Percentiles rank a stretch among this genome's conserved stretches.
Evolutionary conservation across 2,797 vertebrate genomes (phyloP).

Genomic region (Muscicapa striata): DNA sequence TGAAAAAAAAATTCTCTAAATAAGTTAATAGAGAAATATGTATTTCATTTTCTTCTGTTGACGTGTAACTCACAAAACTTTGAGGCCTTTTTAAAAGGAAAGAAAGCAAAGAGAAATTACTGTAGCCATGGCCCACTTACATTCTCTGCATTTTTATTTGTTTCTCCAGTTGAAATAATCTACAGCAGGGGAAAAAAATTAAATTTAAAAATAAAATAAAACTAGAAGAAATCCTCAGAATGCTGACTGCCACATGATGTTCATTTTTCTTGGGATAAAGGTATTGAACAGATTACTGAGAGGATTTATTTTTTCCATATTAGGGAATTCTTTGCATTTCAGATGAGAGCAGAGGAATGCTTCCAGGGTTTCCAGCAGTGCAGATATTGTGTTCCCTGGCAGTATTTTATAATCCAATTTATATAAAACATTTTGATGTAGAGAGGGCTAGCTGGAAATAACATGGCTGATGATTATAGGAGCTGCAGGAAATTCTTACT

Average conservation of each 20-base stretch:
- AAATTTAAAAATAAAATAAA: not conserved
- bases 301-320: slow-evolving; percentile 29
- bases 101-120: not conserved
- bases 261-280: slow-evolving; percentile 12
- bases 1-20: not conserved
- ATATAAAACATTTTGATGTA: not conserved
- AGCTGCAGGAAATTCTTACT: not conserved
- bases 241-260: not conserved
- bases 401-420: not conserved
- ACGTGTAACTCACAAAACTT: not conserved
- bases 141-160: not conserved
- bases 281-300: slow-evolving; percentile 13
- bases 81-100: not conserved
- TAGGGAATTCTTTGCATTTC: slow-evolving; percentile 53
- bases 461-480: not conserved
- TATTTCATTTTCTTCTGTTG: not conserved
- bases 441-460: not conserved
- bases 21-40: not conserved
- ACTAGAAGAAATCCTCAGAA: slow-evolving; percentile 1
- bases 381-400: not conserved
- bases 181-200: not conserved
- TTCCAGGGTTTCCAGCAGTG: not conserved
- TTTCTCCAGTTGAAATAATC: not conserved
- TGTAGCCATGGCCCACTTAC: not conserved
- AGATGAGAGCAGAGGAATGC: not conserved